phyloP scores from a whole-genome alignment of 2,797 vertebrate species.

The Aldrovandia affinis region DNA sequence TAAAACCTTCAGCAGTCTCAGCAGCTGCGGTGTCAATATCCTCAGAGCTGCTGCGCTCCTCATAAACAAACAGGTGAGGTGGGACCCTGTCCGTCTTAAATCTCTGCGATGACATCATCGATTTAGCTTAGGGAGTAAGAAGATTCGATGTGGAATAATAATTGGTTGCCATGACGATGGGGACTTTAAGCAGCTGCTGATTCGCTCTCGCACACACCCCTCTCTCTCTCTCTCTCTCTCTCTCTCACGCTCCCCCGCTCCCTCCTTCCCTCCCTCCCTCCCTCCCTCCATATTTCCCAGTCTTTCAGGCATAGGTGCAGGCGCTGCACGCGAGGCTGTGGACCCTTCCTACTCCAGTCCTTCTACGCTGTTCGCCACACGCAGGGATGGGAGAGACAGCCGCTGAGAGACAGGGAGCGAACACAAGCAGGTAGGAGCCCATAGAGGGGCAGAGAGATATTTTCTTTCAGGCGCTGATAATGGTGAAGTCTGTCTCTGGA shows the following conservation, averaged over 20 bases:
- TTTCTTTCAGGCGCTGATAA: background rate
- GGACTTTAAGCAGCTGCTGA: slow-evolving; percentile 95
- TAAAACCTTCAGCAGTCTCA: slow-evolving; percentile 61
- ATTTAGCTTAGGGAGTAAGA: slow-evolving; percentile 81
- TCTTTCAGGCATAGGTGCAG: slow-evolving; percentile 88
- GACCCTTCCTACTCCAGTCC: slow-evolving; percentile 91
- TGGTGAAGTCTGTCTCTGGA: background rate
- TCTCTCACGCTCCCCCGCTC: slow-evolving; percentile 29
- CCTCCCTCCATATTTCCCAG: slow-evolving; percentile 66
- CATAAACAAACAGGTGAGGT: slow-evolving; percentile 65
- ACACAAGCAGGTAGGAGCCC: slow-evolving; percentile 86
- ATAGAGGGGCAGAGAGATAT: background rate
- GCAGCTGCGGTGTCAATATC: slow-evolving; percentile 44
- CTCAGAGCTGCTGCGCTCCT: slow-evolving; percentile 41
- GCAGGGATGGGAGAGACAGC: slow-evolving; percentile 87
- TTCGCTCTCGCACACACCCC: slow-evolving; percentile 77
- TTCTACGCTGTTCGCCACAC: slow-evolving; percentile 93
- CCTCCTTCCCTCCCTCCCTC: slow-evolving; percentile 39
- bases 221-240: slow-evolving; percentile 10
- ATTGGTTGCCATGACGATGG: slow-evolving; percentile 95
- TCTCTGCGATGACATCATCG: slow-evolving; percentile 88
- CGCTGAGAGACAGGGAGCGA: slow-evolving; percentile 80
- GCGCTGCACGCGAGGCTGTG: slow-evolving; percentile 86
- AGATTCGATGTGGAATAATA: slow-evolving; percentile 84
- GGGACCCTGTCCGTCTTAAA: slow-evolving; percentile 65